These are phyloP conservation scores for Lymantria monacha DNA, from an alignment of 2,888 invertebrate genomes.

Conservation along the genomic window DNA sequence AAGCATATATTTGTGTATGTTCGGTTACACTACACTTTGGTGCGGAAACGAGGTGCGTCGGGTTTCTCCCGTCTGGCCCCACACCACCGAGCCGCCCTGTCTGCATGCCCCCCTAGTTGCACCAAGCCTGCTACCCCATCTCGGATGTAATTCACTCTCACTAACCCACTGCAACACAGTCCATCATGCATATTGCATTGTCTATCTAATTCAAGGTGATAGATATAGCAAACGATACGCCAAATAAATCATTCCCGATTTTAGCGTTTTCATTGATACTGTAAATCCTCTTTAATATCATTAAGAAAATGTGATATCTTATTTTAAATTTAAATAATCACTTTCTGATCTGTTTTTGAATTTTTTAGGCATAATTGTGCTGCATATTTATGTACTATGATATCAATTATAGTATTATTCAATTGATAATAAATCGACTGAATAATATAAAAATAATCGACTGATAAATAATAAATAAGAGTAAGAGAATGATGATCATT, in stretches of 20 bases:
- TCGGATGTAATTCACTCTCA: slow-evolving; percentile 78
- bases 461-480: no score
- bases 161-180: slow-evolving; percentile 80
- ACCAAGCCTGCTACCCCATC: slow-evolving; percentile 40
- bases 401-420: no score
- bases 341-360: no score
- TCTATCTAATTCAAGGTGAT: slow-evolving; percentile 70
- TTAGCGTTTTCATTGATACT: neutral
- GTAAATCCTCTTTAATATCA: no score
- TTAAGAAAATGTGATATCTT: no score
- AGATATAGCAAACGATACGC: slow-evolving; percentile 22
- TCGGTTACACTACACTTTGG: slow-evolving; percentile 52
- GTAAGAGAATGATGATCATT: no score
- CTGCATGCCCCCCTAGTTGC: slow-evolving; percentile 55
- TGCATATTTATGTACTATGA: no score
- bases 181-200: slow-evolving; percentile 73
- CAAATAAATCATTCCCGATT: neutral
- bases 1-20: slow-evolving; percentile 45
- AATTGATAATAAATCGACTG: no score
- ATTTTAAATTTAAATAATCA: no score
- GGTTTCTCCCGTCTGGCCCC: slow-evolving; percentile 78
- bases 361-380: no score
- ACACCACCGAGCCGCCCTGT: slow-evolving; percentile 65
- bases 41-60: slow-evolving; percentile 76
- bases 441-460: no score